These are phyloP conservation scores for Oscheius sp. DNA, from an alignment of 2,888 invertebrate genomes.

Conservation along the genomic window DNA sequence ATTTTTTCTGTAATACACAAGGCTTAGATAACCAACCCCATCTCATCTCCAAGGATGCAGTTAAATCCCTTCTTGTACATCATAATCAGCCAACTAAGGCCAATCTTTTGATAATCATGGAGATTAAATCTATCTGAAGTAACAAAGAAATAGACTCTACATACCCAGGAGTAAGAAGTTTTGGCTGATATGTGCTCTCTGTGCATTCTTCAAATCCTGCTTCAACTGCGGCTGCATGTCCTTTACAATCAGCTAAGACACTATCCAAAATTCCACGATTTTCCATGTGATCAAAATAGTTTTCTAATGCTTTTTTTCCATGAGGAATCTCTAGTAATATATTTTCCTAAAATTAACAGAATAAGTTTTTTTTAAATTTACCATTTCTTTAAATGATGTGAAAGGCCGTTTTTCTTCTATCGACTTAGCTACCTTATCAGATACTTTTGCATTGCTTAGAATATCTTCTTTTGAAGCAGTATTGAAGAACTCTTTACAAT, in stretches of 20 bases:
- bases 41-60: slow-evolving; percentile 95
- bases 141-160: neutral
- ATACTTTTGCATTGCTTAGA: slow-evolving; percentile 44
- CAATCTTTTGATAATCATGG: slow-evolving; percentile 61
- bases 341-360: neutral
- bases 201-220: slow-evolving; percentile 41
- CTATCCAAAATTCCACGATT: slow-evolving; percentile 60
- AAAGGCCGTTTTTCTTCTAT: slow-evolving; percentile 44
- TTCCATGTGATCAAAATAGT: slow-evolving; percentile 56
- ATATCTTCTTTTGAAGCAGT: slow-evolving; percentile 35
- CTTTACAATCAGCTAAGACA: slow-evolving; percentile 60
- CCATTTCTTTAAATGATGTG: slow-evolving; percentile 35
- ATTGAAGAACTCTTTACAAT: slow-evolving; percentile 49
- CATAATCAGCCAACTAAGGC: slow-evolving; percentile 64
- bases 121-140: slow-evolving; percentile 39
- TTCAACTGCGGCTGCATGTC: slow-evolving; percentile 44
- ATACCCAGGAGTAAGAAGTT: slow-evolving; percentile 35
- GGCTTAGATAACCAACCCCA: too few species aligned
- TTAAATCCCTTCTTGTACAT: slow-evolving; percentile 76
- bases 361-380: slow-evolving; percentile 8
- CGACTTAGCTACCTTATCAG: slow-evolving; percentile 47
- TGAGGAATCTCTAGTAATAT: slow-evolving; percentile 31
- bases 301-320: slow-evolving; percentile 48
- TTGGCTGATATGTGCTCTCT: slow-evolving; percentile 33
- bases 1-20: too few species aligned